These are phyloP conservation scores for Sinocyclocheilus maitianheensis DNA, from an alignment of 2,113 vertebrate species.

Conservation along the genomic window DNA sequence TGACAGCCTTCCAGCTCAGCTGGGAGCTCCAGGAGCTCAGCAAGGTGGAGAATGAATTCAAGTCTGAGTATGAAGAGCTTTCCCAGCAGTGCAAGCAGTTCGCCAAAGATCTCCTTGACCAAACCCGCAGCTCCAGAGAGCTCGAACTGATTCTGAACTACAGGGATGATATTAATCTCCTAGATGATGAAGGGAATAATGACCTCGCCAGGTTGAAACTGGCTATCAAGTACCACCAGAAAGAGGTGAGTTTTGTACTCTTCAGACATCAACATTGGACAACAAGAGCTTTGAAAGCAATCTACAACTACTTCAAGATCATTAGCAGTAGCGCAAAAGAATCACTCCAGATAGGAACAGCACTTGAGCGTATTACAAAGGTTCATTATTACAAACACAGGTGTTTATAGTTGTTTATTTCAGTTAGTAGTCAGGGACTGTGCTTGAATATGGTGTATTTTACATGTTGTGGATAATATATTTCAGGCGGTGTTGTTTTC, in stretches of 20 bases:
- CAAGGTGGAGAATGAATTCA: conserved; percentile 98
- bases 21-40: conserved; percentile 98
- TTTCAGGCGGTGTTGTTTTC: not conserved
- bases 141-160: conserved; percentile 98
- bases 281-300: not conserved
- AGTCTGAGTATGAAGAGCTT: conserved; percentile 95
- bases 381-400: not conserved
- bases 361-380: not conserved
- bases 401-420: not conserved
- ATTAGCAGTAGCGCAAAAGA: not conserved
- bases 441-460: not conserved
- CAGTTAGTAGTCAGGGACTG: not conserved
- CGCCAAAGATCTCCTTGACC: conserved; percentile 96
- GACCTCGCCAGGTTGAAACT: conserved; percentile 94
- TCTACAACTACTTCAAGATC: not conserved
- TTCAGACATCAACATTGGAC: not conserved
- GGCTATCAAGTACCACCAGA: conserved; percentile 97
- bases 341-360: not conserved
- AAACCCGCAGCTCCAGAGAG: conserved; percentile 96
- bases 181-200: conserved; percentile 89
- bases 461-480: not conserved
- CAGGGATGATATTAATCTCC: conserved; percentile 84
- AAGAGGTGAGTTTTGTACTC: conserved; percentile 82
- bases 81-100: conserved; percentile 96
- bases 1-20: conserved; percentile 94